Evolutionary conservation across 2,797 vertebrate genomes (phyloP).

Genomic region (Tapera naevia): DNA sequence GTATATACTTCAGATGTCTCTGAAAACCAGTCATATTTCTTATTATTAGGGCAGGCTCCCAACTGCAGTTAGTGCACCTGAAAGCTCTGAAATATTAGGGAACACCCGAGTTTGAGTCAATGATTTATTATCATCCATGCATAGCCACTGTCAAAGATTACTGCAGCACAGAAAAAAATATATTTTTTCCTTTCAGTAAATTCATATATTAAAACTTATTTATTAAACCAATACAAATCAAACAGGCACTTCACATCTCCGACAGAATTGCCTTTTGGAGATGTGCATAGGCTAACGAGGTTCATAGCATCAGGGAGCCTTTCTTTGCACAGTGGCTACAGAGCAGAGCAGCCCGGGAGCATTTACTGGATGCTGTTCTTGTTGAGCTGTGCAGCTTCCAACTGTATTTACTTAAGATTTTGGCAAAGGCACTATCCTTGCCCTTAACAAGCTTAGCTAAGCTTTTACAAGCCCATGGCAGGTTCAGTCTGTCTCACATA

Average conservation of each 20-base stretch:
- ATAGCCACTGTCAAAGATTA: not conserved
- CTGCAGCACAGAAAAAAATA: not conserved
- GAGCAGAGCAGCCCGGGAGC: not conserved
- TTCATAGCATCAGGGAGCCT: not conserved
- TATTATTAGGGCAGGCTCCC: not conserved
- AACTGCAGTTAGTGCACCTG: not conserved
- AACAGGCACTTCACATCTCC: not conserved
- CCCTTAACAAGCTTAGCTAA: conserved; percentile 5
- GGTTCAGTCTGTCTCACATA: conserved; percentile 21
- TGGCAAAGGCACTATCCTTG: not conserved
- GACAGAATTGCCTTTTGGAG: not conserved
- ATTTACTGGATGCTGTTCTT: not conserved
- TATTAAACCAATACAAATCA: not conserved
- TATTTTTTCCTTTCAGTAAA: not conserved
- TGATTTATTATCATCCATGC: not conserved
- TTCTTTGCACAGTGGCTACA: not conserved
- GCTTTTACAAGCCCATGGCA: not conserved
- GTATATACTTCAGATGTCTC: not conserved
- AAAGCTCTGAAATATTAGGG: not conserved
- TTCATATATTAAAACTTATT: not conserved
- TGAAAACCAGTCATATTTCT: not conserved
- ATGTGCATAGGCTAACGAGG: not conserved
- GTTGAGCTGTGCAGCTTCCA: not conserved
- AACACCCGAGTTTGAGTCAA: not conserved
- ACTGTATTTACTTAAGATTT: not conserved